These are phyloP conservation scores for Eumaeus atala DNA, from an alignment of 1,140 invertebrate species.

Conservation along the genomic window DNA sequence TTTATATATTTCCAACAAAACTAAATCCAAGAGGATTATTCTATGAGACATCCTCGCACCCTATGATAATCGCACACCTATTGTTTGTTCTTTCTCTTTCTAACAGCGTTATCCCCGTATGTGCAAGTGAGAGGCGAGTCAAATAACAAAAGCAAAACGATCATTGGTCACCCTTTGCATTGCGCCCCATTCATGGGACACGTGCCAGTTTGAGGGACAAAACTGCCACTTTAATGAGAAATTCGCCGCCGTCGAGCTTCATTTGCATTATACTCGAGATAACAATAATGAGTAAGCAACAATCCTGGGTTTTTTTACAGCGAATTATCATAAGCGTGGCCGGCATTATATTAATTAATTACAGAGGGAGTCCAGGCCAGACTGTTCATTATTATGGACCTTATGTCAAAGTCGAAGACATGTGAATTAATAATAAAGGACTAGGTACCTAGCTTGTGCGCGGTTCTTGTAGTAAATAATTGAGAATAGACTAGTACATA, in stretches of 20 bases:
- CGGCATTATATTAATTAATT: no score
- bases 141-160: constrained; percentile 33
- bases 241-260: constrained; percentile 7
- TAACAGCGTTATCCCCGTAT: constrained; percentile 6
- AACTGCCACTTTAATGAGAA: constrained; percentile 14
- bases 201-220: constrained; percentile 48
- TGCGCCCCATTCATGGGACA: constrained; percentile 43
- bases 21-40: constrained; percentile 8
- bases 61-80: background rate
- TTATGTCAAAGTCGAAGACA: no score
- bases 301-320: constrained; percentile 1
- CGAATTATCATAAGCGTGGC: constrained; percentile 7
- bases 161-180: constrained; percentile 38
- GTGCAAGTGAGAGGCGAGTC: constrained; percentile 27
- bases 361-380: no score
- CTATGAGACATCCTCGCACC: constrained; percentile 5
- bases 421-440: no score
- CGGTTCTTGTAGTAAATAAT: no score
- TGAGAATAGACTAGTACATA: no score
- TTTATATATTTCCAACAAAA: constrained; percentile 5
- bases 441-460: no score
- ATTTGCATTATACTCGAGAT: constrained; percentile 9
- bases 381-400: no score
- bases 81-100: constrained; percentile 13
- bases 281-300: constrained; percentile 10